Percentiles rank a stretch among this genome's conserved stretches.
phyloP scores from a whole-genome alignment of 2,797 vertebrate species.

The Poeciliopsis paucimaculata region DNA sequence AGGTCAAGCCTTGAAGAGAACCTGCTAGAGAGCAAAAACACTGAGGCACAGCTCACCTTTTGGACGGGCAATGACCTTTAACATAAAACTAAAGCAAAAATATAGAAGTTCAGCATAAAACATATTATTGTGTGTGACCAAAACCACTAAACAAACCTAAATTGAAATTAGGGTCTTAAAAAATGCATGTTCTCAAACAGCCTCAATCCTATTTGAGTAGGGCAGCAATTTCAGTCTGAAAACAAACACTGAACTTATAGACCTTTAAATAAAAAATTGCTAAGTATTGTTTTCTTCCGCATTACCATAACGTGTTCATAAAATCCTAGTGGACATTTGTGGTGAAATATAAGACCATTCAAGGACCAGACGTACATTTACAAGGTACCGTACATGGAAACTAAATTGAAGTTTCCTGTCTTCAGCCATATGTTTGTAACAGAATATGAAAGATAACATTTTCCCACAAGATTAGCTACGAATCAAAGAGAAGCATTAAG shows the following conservation, averaged over 20 bases:
- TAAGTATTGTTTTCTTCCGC: not conserved
- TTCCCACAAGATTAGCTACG: no score
- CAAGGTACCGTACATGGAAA: not conserved
- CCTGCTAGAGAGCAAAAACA: not conserved
- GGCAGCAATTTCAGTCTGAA: not conserved
- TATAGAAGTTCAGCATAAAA: not conserved
- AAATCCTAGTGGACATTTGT: not conserved
- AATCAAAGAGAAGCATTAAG: constrained; percentile 3
- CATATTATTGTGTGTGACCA: not conserved
- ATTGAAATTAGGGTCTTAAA: not conserved
- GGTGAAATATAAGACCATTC: not conserved
- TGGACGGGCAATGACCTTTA: not conserved
- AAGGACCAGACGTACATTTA: not conserved
- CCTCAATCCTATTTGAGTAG: not conserved
- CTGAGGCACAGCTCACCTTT: not conserved
- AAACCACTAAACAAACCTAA: not conserved
- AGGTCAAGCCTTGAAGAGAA: not conserved
- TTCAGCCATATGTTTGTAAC: not conserved
- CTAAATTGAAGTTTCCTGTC: not conserved
- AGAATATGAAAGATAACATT: not conserved
- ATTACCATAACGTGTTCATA: not conserved
- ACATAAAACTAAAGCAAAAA: not conserved
- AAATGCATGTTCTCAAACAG: not conserved
- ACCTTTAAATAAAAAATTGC: not conserved
- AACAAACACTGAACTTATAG: not conserved